A percentile compares a stretch with the other conserved stretches of the same genome.
These are phyloP conservation scores for Lophius piscatorius DNA, from an alignment of 2,113 vertebrate genomes.

Conservation along the genomic window DNA sequence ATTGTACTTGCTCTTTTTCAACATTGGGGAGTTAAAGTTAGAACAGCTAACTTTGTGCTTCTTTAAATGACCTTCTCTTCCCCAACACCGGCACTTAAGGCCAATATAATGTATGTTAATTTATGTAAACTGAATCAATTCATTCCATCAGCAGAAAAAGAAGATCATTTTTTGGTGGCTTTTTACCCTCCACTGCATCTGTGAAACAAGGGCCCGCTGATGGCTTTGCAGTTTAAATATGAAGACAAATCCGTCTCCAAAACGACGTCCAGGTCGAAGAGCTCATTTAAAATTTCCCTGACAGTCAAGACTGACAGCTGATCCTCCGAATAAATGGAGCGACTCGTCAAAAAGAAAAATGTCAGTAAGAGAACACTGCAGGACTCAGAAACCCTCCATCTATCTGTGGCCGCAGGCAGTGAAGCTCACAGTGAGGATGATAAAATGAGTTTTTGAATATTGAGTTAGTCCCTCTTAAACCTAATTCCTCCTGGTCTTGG, in stretches of 20 bases:
- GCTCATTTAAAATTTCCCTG: slow-evolving; percentile 69
- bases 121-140: slow-evolving; percentile 55
- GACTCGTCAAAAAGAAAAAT: slow-evolving; percentile 42
- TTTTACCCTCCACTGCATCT: slow-evolving; percentile 41
- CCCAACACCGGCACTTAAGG: slow-evolving; percentile 12
- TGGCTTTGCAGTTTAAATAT: no score
- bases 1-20: no score
- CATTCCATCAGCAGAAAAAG: slow-evolving; percentile 26
- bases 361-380: slow-evolving; percentile 25
- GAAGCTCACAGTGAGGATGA: slow-evolving; percentile 36
- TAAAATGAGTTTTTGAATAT: slow-evolving; percentile 65
- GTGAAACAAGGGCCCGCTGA: slow-evolving; percentile 33
- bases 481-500: slow-evolving; percentile 63
- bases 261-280: slow-evolving; percentile 53
- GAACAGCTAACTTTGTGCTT: slow-evolving; percentile 27
- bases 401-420: slow-evolving; percentile 35
- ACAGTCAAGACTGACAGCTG: slow-evolving; percentile 66
- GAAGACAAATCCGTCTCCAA: slow-evolving; percentile 52
- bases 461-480: slow-evolving; percentile 59
- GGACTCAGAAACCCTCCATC: slow-evolving; percentile 9
- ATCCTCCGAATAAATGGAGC: slow-evolving; percentile 66
- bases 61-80: slow-evolving; percentile 12
- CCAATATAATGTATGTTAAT: slow-evolving; percentile 47
- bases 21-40: no score
- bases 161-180: slow-evolving; percentile 20